Evolutionary conservation across 2,113 vertebrate genomes (phyloP).

Genomic region (Myrmecobius fasciatus): DNA sequence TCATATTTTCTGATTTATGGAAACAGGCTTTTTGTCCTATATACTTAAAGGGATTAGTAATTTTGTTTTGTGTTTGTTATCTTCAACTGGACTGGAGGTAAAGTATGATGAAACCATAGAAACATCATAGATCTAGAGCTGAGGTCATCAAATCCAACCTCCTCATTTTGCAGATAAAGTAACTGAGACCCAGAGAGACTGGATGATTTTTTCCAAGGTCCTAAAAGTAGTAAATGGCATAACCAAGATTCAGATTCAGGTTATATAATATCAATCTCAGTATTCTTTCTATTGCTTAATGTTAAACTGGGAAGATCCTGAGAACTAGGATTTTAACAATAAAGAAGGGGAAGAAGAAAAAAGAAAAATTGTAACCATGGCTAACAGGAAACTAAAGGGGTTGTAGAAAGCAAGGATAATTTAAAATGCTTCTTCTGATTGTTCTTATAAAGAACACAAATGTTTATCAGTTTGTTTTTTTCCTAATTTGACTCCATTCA

Average conservation of each 20-base stretch:
- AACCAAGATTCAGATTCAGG: background rate
- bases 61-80: background rate
- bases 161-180: background rate
- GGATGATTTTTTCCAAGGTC: background rate
- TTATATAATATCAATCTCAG: background rate
- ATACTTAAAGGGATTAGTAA: background rate
- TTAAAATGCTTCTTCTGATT: slow-evolving; percentile 1
- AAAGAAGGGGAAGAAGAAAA: slow-evolving; percentile 10
- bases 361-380: background rate
- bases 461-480: slow-evolving; percentile 38
- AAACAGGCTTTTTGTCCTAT: background rate
- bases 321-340: background rate
- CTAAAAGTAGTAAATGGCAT: background rate
- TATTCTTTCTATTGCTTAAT: background rate
- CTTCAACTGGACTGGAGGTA: background rate
- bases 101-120: background rate
- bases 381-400: slow-evolving; percentile 22
- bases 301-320: background rate
- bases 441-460: slow-evolving; percentile 19
- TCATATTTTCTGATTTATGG: background rate
- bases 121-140: background rate
- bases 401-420: slow-evolving; percentile 41
- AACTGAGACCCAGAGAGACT: background rate
- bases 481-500: slow-evolving; percentile 48
- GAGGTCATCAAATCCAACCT: background rate